Evolutionary conservation across 2,113 vertebrate genomes (phyloP), one percentile per base, ranked within the genome.

Genomic region (Eupsittula cactorum): DNA sequence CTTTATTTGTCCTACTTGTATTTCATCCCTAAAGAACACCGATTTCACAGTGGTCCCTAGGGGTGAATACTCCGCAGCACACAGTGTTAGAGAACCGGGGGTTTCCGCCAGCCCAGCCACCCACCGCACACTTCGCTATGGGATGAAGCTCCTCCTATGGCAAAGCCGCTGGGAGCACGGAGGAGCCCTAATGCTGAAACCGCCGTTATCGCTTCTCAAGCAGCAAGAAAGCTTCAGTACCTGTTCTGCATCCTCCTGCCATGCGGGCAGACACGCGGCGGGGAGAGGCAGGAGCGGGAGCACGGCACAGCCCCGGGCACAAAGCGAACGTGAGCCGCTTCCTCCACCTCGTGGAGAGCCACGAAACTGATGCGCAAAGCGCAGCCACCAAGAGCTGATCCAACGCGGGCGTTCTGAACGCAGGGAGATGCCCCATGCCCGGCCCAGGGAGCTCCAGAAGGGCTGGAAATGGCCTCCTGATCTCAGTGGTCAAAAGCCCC

Each of bases 321-420:
- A 15, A 10, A 15, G 57, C 33, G 57, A 59, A 16, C 21, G 9
- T 7, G 47, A 75, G 73, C 83, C 24, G 46, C 94, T 95, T 93
- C 88, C 96, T 70, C 95, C 95, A 93, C 95, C 95, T 97, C 46
- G 95, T 96, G 95, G 96, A 93, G 92, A 46, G 35, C 12, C 50
- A 1, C 3, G 83, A 91, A 92, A 97, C 14, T 68, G 80, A 70
- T 59, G 68, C 11, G 28, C 50, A 50, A 76, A 16, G 25, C 1
- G 0, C 50, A 39, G 33, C 4, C 35, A 6, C 8, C 29, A 4
- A 17, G 31, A 68, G 25, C 0, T 7, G 9, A 31, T n/a, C 7
- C n/a, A 57, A 19, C 20, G 25, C 18, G 25, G 11, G 9, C 2
- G 37, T 37, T 19, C 83, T 10, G 28, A 44, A 71, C 3, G 13